A percentile compares a stretch with the other conserved stretches of the same genome.
Evolutionary conservation across 2,113 vertebrate genomes (phyloP).

Genomic region (Cavia porcellus): DNA sequence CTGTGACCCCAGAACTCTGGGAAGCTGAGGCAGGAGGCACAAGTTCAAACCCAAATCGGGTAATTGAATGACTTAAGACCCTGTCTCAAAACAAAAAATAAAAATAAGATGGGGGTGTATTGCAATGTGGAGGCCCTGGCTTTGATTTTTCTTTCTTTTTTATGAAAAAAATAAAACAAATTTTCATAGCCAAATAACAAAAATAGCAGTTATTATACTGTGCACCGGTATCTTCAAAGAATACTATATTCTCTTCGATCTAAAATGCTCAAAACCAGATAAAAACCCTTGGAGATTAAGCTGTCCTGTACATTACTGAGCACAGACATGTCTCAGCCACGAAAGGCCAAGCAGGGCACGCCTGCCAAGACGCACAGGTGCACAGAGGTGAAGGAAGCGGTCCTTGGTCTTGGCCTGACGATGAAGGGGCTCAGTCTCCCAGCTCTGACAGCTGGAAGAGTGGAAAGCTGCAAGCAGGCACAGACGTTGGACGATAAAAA

Average conservation of each 20-base stretch:
- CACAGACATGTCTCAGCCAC: not conserved
- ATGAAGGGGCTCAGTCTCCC: not conserved
- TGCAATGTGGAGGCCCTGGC: not conserved
- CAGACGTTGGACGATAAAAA: not conserved
- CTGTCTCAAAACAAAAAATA: not conserved
- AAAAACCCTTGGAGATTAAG: not conserved
- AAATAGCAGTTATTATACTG: not conserved
- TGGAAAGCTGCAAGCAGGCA: conserved; percentile 49
- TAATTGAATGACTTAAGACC: not conserved
- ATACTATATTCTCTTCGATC: not conserved
- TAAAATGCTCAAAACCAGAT: not conserved
- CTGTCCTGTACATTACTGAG: not conserved
- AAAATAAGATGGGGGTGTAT: not conserved
- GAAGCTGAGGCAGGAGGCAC: not conserved
- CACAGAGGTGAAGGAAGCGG: not conserved
- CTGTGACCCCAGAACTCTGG: not conserved
- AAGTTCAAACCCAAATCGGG: not conserved
- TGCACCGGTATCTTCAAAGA: not conserved
- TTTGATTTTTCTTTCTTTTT: not conserved
- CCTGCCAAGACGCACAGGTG: not conserved
- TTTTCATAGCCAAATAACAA: not conserved
- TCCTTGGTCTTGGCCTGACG: conserved; percentile 9
- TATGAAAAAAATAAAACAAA: not conserved
- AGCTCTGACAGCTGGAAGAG: not conserved
- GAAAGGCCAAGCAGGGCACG: not conserved